A percentile compares a stretch with the other conserved stretches of the same genome.
phyloP scores from a whole-genome alignment of 30 jellyfish, hydroid and myxozoan genomes.

The Hydra vulgaris region DNA sequence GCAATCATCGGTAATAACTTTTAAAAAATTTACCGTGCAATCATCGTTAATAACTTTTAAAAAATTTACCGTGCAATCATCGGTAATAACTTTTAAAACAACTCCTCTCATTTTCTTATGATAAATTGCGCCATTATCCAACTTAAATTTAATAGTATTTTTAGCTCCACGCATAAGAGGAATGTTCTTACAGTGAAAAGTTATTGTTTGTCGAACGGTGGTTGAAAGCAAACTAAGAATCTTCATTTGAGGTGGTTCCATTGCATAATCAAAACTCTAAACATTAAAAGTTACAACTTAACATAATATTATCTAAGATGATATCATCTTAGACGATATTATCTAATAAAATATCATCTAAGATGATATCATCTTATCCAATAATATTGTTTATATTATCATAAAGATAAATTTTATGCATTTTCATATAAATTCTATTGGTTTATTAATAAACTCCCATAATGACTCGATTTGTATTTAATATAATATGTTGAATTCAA shows the following conservation, averaged over 20 bases:
- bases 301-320: too few relatives aligned
- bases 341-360: too few relatives aligned
- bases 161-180: conserved; percentile 49
- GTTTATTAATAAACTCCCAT: too few relatives aligned
- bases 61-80: conserved; percentile 66
- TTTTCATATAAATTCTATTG: too few relatives aligned
- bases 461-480: too few relatives aligned
- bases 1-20: conserved; percentile 54
- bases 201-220: conserved; percentile 64
- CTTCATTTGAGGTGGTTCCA: conserved; percentile 73
- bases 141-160: conserved; percentile 44
- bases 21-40: conserved; percentile 48
- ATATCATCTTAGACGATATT: too few relatives aligned
- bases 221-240: conserved; percentile 64
- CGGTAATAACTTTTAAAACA: conserved; percentile 35
- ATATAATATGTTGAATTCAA: too few relatives aligned
- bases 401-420: too few relatives aligned
- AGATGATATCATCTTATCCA: too few relatives aligned
- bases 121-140: conserved; percentile 53
- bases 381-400: too few relatives aligned
- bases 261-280: conserved; percentile 55
- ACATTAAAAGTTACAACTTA: too few relatives aligned
- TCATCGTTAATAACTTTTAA: conserved; percentile 40
- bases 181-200: conserved; percentile 66
- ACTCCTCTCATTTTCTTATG: conserved; percentile 39